Conservation (phyloP, 2,113 vertebrate species). For the Malaclemys terrapin region DNA sequence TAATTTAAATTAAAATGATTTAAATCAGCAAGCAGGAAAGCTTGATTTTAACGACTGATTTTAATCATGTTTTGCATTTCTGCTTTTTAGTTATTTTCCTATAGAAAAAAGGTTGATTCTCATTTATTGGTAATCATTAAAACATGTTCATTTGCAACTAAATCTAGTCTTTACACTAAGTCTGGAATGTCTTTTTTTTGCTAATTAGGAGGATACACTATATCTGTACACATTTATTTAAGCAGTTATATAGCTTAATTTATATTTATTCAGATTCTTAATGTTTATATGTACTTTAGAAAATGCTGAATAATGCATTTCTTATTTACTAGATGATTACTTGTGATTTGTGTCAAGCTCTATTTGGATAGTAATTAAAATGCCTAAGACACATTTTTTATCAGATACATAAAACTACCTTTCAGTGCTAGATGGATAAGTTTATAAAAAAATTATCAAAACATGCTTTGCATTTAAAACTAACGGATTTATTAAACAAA, state of each 20-base stretch:
- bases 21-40: neutral
- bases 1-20: neutral
- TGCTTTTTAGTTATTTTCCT: neutral
- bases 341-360: too few relatives aligned
- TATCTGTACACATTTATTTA: neutral
- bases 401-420: too few relatives aligned
- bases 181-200: neutral
- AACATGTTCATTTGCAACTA: neutral
- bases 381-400: too few relatives aligned
- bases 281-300: neutral
- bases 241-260: neutral
- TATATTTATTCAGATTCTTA: neutral
- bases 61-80: neutral
- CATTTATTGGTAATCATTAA: neutral
- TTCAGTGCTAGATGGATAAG: too few relatives aligned
- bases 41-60: neutral
- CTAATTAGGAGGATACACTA: neutral
- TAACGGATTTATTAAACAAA: too few relatives aligned
- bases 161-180: neutral
- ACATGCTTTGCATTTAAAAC: too few relatives aligned
- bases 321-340: too few relatives aligned
- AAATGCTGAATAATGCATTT: too few relatives aligned
- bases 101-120: neutral
- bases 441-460: too few relatives aligned
- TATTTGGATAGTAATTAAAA: too few relatives aligned